Conservation (phyloP, 2,113 vertebrate species). For the Corapipo altera region DNA sequence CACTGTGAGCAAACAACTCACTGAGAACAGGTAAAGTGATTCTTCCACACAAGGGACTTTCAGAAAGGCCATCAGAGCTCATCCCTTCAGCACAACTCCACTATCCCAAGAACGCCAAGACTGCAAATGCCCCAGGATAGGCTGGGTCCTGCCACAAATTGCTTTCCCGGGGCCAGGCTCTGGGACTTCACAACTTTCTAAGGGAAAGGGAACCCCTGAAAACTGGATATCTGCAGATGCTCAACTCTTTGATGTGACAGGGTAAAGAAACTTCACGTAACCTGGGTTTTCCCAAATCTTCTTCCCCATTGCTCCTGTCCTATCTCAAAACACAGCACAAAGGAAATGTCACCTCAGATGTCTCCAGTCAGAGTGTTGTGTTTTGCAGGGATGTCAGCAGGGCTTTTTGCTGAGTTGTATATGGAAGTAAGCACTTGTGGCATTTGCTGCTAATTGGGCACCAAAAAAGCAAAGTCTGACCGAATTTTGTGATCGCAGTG, state of each 20-base stretch:
- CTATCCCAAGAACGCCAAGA: neutral
- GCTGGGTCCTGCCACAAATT: neutral
- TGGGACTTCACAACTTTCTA: neutral
- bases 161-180: neutral
- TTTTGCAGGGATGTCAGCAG: neutral
- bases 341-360: neutral
- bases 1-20: neutral
- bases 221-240: neutral
- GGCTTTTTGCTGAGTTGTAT: accelerated
- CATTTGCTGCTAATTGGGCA: neutral
- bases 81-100: neutral
- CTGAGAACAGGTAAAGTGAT: neutral
- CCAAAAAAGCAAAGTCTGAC: neutral
- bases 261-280: neutral
- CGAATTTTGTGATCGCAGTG: neutral
- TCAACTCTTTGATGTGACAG: neutral
- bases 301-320: neutral
- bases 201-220: neutral
- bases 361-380: neutral
- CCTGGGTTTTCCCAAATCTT: neutral
- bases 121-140: neutral
- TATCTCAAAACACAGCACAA: neutral
- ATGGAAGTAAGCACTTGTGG: neutral
- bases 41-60: neutral
- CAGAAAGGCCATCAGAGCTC: neutral